These are phyloP conservation scores for Alethe castanea DNA, from an alignment of 2,113 vertebrate genomes.

Conservation along the genomic window DNA sequence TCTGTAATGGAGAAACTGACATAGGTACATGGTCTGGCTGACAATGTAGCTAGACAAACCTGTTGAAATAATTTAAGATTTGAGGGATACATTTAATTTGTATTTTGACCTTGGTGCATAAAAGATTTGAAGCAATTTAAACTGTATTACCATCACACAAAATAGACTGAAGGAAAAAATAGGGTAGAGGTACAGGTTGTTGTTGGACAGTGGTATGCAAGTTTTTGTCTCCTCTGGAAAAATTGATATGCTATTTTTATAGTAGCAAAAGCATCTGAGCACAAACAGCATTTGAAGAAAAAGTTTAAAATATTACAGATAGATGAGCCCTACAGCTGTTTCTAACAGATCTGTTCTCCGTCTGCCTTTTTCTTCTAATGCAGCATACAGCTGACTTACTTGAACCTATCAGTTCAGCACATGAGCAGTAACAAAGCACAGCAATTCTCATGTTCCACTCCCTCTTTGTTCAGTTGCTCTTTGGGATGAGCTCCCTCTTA, in stretches of 20 bases:
- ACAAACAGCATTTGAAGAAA: background rate
- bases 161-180: background rate
- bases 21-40: background rate
- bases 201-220: background rate
- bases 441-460: background rate
- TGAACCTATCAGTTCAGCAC: background rate
- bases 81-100: background rate
- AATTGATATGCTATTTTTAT: background rate
- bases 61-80: background rate
- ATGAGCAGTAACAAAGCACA: background rate
- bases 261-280: background rate
- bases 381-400: background rate
- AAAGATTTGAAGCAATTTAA: background rate
- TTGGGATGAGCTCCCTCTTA: background rate
- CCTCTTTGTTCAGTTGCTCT: background rate
- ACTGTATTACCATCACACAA: background rate
- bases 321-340: background rate
- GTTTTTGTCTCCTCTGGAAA: background rate
- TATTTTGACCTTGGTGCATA: background rate
- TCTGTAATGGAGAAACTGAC: background rate
- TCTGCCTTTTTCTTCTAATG: background rate
- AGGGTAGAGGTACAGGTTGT: background rate
- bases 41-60: background rate
- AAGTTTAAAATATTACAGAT: background rate
- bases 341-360: background rate